A percentile compares a stretch with the other conserved stretches of the same genome.
Evolutionary conservation across 2,797 vertebrate genomes (phyloP).

Genomic region (Falco columbarius): DNA sequence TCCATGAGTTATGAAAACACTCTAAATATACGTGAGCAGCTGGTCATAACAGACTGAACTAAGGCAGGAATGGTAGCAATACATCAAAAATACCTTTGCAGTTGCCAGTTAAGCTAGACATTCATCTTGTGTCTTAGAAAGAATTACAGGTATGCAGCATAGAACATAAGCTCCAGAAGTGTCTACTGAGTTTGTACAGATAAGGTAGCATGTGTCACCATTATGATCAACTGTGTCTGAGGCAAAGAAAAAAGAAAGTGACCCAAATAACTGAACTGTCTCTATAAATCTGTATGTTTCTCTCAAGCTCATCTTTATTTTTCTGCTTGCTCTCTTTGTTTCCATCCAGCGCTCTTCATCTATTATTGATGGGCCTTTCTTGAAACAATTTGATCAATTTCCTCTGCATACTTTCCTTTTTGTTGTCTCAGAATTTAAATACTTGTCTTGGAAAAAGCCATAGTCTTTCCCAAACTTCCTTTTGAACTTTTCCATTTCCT

Average conservation of each 20-base stretch:
- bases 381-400: neutral
- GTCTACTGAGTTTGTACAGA: neutral
- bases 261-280: neutral
- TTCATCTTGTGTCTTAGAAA: neutral
- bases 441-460: neutral
- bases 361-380: neutral
- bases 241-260: neutral
- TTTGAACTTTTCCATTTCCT: neutral
- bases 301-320: neutral
- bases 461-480: neutral
- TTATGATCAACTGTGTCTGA: neutral
- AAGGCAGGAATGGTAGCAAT: neutral
- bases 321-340: neutral
- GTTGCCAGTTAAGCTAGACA: neutral
- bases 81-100: constrained; percentile 4
- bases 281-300: constrained; percentile 1
- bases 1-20: neutral
- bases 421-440: neutral
- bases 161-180: neutral
- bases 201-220: neutral
- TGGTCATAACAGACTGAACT: neutral
- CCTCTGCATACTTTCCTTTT: neutral
- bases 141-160: neutral
- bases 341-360: neutral
- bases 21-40: neutral